These are phyloP conservation scores for Plecturocebus donacophilus DNA, from an alignment of 2,113 vertebrate species.

Conservation along the genomic window DNA sequence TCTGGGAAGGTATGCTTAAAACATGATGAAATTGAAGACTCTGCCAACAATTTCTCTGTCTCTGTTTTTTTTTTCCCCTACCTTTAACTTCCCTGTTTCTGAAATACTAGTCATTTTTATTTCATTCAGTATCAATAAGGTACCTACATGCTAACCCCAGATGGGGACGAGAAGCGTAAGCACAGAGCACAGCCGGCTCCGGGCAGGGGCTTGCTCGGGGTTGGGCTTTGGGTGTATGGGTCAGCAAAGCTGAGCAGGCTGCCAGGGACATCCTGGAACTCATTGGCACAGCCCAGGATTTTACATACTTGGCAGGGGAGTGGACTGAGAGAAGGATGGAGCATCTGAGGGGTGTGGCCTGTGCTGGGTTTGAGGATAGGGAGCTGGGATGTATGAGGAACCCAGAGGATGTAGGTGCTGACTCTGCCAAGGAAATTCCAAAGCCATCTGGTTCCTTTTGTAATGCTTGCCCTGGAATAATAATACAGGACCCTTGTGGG, in stretches of 20 bases:
- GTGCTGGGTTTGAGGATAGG: neutral
- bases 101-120: slow-evolving; percentile 8
- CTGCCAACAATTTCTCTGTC: neutral
- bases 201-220: neutral
- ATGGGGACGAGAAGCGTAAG: neutral
- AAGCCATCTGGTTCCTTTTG: slow-evolving; percentile 27
- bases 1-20: slow-evolving; percentile 50
- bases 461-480: slow-evolving; percentile 27
- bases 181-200: neutral
- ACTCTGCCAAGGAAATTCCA: slow-evolving; percentile 12
- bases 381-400: neutral
- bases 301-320: neutral
- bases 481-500: neutral
- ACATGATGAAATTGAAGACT: slow-evolving; percentile 24
- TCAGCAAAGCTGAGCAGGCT: neutral
- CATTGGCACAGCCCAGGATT: neutral
- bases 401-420: neutral
- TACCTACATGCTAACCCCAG: neutral
- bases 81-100: slow-evolving; percentile 20
- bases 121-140: neutral
- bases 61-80: neutral
- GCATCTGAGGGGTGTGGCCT: neutral
- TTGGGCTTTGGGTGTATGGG: neutral
- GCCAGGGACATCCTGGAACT: neutral
- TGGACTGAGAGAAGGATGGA: fast-evolving